phyloP scores from a whole-genome alignment of 2,797 vertebrate species.

The Natrix natrix region DNA sequence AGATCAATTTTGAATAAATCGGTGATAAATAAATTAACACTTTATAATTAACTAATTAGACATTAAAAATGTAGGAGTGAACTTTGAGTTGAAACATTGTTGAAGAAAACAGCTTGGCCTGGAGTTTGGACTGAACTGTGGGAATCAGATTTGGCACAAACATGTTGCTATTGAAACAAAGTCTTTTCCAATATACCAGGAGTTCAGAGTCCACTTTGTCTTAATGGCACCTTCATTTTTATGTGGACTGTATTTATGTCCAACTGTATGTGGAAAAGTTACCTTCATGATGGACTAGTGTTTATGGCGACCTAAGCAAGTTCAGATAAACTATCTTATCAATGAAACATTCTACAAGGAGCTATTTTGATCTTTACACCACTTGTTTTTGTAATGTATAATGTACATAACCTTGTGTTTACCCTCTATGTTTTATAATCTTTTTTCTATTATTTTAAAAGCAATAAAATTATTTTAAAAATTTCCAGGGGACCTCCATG shows the following conservation, averaged over 20 bases:
- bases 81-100: background rate
- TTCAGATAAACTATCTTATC: background rate
- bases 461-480: background rate
- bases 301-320: background rate
- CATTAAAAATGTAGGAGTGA: background rate
- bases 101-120: background rate
- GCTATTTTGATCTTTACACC: background rate
- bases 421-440: background rate
- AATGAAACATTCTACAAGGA: background rate
- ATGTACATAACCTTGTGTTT: background rate
- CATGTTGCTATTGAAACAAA: background rate
- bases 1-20: background rate
- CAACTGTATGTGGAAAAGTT: background rate
- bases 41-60: background rate
- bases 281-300: background rate
- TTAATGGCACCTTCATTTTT: background rate
- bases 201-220: background rate
- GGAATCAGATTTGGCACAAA: background rate
- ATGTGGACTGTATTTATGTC: too few relatives aligned
- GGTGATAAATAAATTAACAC: background rate
- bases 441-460: background rate
- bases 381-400: background rate
- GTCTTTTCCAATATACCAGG: background rate
- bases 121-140: background rate
- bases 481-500: background rate